phyloP scores from a whole-genome alignment of 2,888 invertebrate species.

The Drosophila multiciliata region DNA sequence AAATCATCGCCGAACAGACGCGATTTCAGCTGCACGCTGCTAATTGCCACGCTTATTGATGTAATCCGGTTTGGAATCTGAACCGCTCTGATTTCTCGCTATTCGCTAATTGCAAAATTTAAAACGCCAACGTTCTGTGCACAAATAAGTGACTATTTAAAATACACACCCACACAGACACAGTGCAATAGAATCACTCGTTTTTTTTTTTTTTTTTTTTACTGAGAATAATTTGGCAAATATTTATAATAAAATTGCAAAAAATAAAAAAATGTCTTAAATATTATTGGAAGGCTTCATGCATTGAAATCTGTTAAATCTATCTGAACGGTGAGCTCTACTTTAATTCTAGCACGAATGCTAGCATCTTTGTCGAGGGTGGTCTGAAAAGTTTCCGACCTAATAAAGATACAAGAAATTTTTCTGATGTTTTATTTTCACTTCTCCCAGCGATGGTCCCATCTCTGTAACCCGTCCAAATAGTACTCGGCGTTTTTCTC shows the following conservation, averaged over 20 bases:
- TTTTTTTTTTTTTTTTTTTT: too few relatives aligned
- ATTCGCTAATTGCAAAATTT: slow-evolving; percentile 55
- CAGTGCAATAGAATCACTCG: background rate
- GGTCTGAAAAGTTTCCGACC: too few relatives aligned
- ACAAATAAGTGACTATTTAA: slow-evolving; percentile 1
- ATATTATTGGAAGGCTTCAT: background rate
- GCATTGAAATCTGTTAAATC: background rate
- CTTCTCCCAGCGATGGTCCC: too few relatives aligned
- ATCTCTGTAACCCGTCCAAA: too few relatives aligned
- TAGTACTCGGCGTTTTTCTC: too few relatives aligned
- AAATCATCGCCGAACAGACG: slow-evolving; percentile 15
- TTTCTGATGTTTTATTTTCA: too few relatives aligned
- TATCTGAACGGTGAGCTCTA: background rate
- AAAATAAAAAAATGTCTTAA: background rate
- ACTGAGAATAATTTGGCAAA: too few relatives aligned
- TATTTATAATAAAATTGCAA: too few relatives aligned
- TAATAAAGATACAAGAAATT: too few relatives aligned
- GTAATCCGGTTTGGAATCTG: slow-evolving; percentile 42
- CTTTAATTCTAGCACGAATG: background rate
- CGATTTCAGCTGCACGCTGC: slow-evolving; percentile 26
- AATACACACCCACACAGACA: background rate
- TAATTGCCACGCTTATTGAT: slow-evolving; percentile 59
- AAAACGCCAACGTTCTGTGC: slow-evolving; percentile 27
- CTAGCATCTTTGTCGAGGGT: background rate
- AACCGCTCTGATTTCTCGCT: slow-evolving; percentile 34